Percentiles rank a stretch among this genome's conserved stretches.
These are phyloP conservation scores for Notodonta ziczac DNA, from an alignment of 2,888 invertebrate genomes.

Conservation along the genomic window DNA sequence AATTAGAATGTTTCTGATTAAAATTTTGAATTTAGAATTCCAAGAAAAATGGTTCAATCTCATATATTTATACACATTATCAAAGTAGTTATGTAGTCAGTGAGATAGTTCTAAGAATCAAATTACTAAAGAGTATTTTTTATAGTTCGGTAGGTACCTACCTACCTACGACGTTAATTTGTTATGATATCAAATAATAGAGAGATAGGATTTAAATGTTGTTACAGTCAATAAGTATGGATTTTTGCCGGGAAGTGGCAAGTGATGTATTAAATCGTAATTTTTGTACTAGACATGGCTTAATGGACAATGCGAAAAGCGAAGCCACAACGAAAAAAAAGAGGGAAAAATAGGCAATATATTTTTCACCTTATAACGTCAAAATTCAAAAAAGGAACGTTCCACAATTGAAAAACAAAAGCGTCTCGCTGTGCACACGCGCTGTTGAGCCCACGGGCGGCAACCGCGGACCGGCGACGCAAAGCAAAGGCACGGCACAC, in stretches of 20 bases:
- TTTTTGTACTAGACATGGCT: too few relatives aligned
- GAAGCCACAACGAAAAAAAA: too few relatives aligned
- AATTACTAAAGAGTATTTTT: conserved; percentile 44
- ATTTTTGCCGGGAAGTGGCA: too few relatives aligned
- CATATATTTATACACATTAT: conserved; percentile 63
- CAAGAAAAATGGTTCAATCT: conserved; percentile 49
- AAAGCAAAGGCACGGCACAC: conserved; percentile 70
- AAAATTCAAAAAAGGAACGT: conserved; percentile 12
- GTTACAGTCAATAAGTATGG: too few relatives aligned
- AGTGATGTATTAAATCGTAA: too few relatives aligned
- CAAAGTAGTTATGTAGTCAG: conserved; percentile 51
- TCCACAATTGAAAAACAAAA: conserved; percentile 66
- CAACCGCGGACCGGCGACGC: conserved; percentile 51
- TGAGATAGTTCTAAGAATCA: conserved; percentile 74
- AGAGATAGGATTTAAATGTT: too few relatives aligned
- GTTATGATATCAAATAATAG: too few relatives aligned
- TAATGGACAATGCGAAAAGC: too few relatives aligned
- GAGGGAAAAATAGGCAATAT: too few relatives aligned
- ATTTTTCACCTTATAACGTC: not conserved
- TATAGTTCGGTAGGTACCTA: too few relatives aligned
- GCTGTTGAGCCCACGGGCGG: conserved; percentile 61
- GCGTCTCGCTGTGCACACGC: conserved; percentile 52
- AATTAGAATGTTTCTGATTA: conserved; percentile 22
- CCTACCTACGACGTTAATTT: too few relatives aligned
- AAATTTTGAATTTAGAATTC: conserved; percentile 21